phyloP scores from a whole-genome alignment of 1,140 invertebrate species.

The Caenorhabditis remanei region DNA sequence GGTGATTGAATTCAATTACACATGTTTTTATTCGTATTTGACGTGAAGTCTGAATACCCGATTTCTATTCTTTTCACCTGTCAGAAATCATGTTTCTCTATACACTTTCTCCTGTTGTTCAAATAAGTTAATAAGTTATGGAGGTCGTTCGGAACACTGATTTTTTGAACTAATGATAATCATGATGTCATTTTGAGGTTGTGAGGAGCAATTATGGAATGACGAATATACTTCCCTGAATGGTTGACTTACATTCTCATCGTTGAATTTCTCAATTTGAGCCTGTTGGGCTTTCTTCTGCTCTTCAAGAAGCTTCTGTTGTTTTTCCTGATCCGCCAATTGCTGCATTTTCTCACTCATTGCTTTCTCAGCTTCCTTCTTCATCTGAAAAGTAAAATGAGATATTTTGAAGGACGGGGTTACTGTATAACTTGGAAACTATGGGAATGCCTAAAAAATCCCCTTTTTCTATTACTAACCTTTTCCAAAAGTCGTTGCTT shows the following conservation, averaged over 20 bases:
- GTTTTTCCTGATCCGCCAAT: no score
- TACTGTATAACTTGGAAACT: no score
- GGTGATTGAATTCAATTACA: not conserved
- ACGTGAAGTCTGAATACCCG: constrained; percentile 4
- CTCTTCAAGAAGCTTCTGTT: not conserved
- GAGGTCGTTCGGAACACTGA: not conserved
- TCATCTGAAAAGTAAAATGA: not conserved
- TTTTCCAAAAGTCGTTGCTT: not conserved
- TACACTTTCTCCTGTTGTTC: no score
- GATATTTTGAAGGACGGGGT: no score
- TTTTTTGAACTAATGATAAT: not conserved
- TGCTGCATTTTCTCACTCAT: not conserved
- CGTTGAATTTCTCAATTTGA: not conserved
- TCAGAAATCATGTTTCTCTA: not conserved
- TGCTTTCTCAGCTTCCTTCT: not conserved
- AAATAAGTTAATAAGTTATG: no score
- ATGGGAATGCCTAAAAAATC: no score
- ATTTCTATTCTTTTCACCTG: not conserved
- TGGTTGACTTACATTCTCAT: constrained; percentile 7
- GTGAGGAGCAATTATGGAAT: no score
- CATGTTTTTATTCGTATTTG: not conserved
- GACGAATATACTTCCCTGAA: not conserved
- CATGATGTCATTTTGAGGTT: no score
- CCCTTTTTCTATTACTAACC: not conserved
- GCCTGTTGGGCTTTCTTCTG: not conserved